These are phyloP conservation scores for Thera obeliscata DNA, from an alignment of 2,888 invertebrate genomes.

Conservation along the genomic window DNA sequence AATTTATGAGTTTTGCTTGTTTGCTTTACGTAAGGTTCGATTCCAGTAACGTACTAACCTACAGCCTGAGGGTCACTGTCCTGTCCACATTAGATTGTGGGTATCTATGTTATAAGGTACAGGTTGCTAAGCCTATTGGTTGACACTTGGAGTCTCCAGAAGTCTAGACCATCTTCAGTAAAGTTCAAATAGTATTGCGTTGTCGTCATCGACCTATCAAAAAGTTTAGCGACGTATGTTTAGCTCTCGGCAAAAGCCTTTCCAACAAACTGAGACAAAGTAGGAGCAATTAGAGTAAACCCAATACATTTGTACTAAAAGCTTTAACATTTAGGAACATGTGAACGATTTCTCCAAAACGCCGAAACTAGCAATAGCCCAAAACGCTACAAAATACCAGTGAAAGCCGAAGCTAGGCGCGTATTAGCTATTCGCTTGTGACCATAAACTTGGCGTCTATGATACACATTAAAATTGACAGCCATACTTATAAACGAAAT, in stretches of 20 bases:
- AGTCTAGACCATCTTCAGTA: neutral
- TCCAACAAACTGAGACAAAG: slow-evolving; percentile 27
- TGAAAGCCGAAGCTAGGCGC: slow-evolving; percentile 12
- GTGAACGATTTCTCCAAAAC: slow-evolving; percentile 14
- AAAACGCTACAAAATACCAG: slow-evolving; percentile 22
- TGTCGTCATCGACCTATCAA: slow-evolving; percentile 6
- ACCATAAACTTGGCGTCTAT: neutral
- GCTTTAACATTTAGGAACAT: slow-evolving; percentile 18
- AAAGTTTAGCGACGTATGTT: slow-evolving; percentile 17
- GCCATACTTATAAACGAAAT: too few species aligned
- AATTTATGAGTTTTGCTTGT: slow-evolving; percentile 14
- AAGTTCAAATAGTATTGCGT: slow-evolving; percentile 9
- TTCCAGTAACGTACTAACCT: neutral
- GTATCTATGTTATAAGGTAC: too few species aligned
- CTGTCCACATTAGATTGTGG: too few species aligned
- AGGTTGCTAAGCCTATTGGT: too few species aligned
- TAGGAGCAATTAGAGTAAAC: slow-evolving; percentile 28
- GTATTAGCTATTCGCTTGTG: slow-evolving; percentile 6
- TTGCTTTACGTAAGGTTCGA: neutral
- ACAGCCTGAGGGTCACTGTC: neutral
- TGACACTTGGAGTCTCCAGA: neutral
- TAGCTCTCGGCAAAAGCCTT: slow-evolving; percentile 11
- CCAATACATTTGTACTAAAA: slow-evolving; percentile 19
- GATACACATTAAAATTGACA: too few species aligned
- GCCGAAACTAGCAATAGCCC: slow-evolving; percentile 11